phyloP scores from a whole-genome alignment of 1,140 invertebrate species.

The Druon quercuslanigerum region DNA sequence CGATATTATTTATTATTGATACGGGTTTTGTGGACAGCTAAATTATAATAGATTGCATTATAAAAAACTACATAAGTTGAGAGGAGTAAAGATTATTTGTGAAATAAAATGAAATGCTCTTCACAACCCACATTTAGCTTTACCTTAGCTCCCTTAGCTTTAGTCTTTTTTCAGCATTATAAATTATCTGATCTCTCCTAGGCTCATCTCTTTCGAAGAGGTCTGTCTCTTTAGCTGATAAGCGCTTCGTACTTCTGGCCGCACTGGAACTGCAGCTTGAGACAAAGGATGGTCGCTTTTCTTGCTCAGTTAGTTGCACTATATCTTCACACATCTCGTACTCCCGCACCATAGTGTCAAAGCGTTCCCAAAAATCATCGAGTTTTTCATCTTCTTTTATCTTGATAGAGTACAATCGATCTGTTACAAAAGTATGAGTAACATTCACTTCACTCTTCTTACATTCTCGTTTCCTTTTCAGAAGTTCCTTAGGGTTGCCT shows the following conservation, averaged over 20 bases:
- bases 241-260: constrained; percentile 36
- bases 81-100: too few species aligned
- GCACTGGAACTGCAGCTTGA: constrained; percentile 32
- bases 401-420: constrained; percentile 36
- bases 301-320: constrained; percentile 37
- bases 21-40: too few species aligned
- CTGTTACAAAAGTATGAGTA: constrained; percentile 40
- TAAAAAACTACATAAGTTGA: too few species aligned
- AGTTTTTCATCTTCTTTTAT: constrained; percentile 34
- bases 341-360: constrained; percentile 41
- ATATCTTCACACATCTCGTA: constrained; percentile 43
- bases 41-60: too few species aligned
- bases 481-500: constrained; percentile 36
- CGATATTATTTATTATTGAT: too few species aligned
- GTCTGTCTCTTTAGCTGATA: constrained; percentile 32
- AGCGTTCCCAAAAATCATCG: constrained; percentile 36
- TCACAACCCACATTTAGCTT: too few species aligned
- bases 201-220: constrained; percentile 34
- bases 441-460: constrained; percentile 41
- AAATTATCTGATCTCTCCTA: constrained; percentile 42
- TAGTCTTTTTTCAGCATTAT: constrained; percentile 34
- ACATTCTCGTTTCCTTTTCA: constrained; percentile 36
- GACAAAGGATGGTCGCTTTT: constrained; percentile 44
- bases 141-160: constrained; percentile 6
- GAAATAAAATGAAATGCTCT: too few species aligned